phyloP scores from a whole-genome alignment of 1,140 invertebrate genomes.

The Brachionus rubens region DNA sequence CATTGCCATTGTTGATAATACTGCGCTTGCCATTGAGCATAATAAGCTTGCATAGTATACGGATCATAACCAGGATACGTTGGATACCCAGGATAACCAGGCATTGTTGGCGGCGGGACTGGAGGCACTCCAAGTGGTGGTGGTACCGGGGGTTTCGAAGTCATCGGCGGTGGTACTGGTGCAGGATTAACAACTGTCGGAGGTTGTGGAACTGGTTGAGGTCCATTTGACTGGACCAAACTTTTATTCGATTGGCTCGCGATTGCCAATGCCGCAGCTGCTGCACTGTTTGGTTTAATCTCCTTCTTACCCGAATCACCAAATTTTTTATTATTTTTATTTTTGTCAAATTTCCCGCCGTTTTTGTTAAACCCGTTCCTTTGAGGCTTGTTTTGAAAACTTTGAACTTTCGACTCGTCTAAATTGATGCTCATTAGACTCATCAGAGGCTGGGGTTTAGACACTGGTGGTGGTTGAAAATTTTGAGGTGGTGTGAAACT shows the following conservation, averaged over 20 bases:
- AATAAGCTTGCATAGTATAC: not conserved
- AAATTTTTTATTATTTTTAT: conserved; percentile 14
- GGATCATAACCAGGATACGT: not conserved
- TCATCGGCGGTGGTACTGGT: not conserved
- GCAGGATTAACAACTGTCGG: not conserved
- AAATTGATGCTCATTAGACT: conserved; percentile 13
- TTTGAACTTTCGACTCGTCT: too few relatives aligned
- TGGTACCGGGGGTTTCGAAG: not conserved
- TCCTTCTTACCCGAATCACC: conserved; percentile 9
- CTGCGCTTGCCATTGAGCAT: conserved; percentile 36
- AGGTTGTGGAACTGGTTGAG: not conserved
- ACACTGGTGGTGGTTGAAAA: not conserved
- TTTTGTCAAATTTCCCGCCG: not conserved
- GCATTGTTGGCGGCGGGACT: not conserved
- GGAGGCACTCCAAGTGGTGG: not conserved
- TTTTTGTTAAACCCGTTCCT: not conserved
- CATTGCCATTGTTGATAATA: conserved; percentile 39
- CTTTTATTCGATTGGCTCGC: conserved; percentile 13
- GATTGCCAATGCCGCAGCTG: conserved; percentile 19
- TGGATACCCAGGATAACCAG: not conserved
- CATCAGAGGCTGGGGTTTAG: not conserved
- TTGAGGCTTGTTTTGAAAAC: too few relatives aligned
- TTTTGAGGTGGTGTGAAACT: not conserved
- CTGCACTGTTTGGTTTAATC: conserved; percentile 33
- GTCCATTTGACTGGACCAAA: not conserved